Evolutionary conservation across 2,113 vertebrate genomes (phyloP), one percentile per base, ranked within the genome.

Genomic region (Podocnemis expansa): DNA sequence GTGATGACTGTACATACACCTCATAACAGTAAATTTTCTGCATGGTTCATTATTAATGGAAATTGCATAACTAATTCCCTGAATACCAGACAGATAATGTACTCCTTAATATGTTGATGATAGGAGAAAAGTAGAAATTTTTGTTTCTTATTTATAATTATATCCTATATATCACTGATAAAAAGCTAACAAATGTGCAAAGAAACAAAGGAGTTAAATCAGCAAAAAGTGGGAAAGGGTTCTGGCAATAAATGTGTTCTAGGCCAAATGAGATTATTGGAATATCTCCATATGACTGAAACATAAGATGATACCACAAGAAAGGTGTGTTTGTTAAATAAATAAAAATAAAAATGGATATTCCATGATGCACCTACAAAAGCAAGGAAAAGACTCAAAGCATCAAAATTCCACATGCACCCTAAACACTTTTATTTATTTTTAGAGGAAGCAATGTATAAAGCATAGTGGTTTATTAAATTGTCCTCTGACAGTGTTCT

Each of bases 181-280:
- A 89, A 78, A 93, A 93, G 58, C 31, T 95, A 95, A 95, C 94
- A 96, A 95, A 95, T 75, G 95, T 95, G 94, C 75, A 91, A 95
- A 96, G 88, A 3, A 93, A 51, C 45, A 47, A 49, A 87, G 89
- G 13, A 94, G 84, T 90, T 90, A 96, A 96, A 90, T 79, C 91
- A 94, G 84, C 78, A 82, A 51, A 47, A 93, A 93, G 49, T 43
- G 5, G 27, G 76, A 95, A 89, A 6, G 84, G 3, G 58, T 95
- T 94, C 67, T 55, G 84, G 75, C 41, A 92, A 94, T 10, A 94
- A 49, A 80, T 51, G 94, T 86, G 84, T 87, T 95, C 75, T 82
- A 0, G 0, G 58, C 49, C 92, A 60, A 95, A 75, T 89, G 73
- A 78, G 63, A 5, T 51, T 16, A 93, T 84, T 93, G 87, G 47